These are phyloP conservation scores for Diploscapter pachys DNA, from an alignment of 1,140 invertebrate genomes.

Conservation along the genomic window DNA sequence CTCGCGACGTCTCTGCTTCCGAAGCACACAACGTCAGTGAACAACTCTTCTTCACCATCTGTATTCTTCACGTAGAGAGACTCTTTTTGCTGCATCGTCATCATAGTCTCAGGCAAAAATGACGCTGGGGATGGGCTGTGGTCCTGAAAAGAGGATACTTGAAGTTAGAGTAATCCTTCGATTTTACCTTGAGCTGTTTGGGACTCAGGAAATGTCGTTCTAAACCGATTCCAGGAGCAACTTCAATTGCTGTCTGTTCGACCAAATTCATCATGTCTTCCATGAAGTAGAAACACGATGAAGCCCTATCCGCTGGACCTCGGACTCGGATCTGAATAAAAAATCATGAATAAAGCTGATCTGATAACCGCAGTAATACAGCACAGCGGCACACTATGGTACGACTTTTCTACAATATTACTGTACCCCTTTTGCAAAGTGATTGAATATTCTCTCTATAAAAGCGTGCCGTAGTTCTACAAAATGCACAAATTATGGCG, in stretches of 20 bases:
- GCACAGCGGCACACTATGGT: too few species aligned
- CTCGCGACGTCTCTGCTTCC: constrained; percentile 62
- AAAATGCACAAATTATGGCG: too few species aligned
- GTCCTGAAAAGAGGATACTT: constrained; percentile 12
- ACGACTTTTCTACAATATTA: too few species aligned
- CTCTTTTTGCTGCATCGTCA: constrained; percentile 64
- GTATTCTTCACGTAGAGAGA: constrained; percentile 64
- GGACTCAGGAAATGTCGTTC: constrained; percentile 58
- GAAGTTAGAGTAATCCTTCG: too few species aligned
- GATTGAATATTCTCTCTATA: too few species aligned
- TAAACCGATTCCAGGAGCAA: constrained; percentile 57
- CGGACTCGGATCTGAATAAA: constrained; percentile 67
- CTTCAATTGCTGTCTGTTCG: constrained; percentile 64
- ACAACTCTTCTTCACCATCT: constrained; percentile 67
- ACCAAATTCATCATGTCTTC: constrained; percentile 72
- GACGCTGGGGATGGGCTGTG: constrained; percentile 58
- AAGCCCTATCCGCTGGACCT: constrained; percentile 67
- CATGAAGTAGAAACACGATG: constrained; percentile 70
- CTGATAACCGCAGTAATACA: too few species aligned
- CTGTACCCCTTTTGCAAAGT: too few species aligned
- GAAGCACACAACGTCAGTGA: constrained; percentile 71
- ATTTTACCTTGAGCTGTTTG: constrained; percentile 41
- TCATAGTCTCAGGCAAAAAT: constrained; percentile 65
- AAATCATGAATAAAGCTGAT: too few species aligned
- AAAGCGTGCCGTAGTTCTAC: too few species aligned